Percentiles rank a stretch among this genome's conserved stretches.
Conservation (phyloP, 2,113 vertebrate species). For the Trematocara stigmaticum region DNA sequence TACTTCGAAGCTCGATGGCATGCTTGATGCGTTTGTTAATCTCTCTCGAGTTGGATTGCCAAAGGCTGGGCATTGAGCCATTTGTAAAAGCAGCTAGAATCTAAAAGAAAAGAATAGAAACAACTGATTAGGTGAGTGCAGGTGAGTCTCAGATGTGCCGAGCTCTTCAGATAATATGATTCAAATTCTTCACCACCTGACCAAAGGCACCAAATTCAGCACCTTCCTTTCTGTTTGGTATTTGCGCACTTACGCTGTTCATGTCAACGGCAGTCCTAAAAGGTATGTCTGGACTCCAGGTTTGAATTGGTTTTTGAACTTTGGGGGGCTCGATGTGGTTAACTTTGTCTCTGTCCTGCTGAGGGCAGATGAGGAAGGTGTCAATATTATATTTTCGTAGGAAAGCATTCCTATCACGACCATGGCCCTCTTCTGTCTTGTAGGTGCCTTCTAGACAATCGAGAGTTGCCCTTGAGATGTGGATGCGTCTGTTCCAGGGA, state of each 20-base stretch:
- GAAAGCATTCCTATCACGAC: conserved; percentile 69
- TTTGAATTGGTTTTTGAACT: conserved; percentile 20
- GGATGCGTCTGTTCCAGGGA: conserved; percentile 61
- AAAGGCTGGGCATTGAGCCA: conserved; percentile 56
- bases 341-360: neutral
- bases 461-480: conserved; percentile 74
- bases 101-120: conserved; percentile 18
- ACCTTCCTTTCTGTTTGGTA: neutral
- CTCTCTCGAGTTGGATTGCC: conserved; percentile 56
- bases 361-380: conserved; percentile 73
- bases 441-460: conserved; percentile 69
- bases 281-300: conserved; percentile 54
- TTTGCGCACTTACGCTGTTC: conserved; percentile 62
- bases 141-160: neutral
- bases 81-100: conserved; percentile 72
- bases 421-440: conserved; percentile 67
- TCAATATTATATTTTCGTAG: conserved; percentile 72
- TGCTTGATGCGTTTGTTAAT: conserved; percentile 73
- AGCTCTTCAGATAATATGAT: neutral
- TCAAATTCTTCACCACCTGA: neutral
- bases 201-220: neutral
- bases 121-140: neutral
- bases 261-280: conserved; percentile 59
- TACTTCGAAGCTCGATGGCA: conserved; percentile 71
- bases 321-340: conserved; percentile 8